phyloP scores from a whole-genome alignment of 2,113 vertebrate genomes.

The Diphyllodes magnificus region DNA sequence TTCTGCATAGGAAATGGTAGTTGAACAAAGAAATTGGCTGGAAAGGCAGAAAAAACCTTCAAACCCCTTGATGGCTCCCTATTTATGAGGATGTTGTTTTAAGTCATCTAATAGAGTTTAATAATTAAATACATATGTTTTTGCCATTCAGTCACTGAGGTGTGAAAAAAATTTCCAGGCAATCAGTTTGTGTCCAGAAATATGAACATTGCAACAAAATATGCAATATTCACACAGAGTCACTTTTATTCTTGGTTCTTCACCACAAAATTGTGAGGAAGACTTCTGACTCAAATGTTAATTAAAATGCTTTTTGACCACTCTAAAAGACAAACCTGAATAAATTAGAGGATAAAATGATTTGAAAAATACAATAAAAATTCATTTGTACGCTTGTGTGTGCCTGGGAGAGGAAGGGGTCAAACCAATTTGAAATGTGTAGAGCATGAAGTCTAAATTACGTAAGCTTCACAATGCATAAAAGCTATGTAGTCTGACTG shows the following conservation, averaged over 20 bases:
- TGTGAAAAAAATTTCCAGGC: background rate
- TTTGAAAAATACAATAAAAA: background rate
- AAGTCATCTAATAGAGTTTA: background rate
- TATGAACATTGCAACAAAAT: background rate
- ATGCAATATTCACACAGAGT: background rate
- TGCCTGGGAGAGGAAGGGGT: background rate
- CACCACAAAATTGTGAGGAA: background rate
- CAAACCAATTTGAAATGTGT: constrained; percentile 47
- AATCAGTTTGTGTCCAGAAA: background rate
- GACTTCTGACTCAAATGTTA: background rate
- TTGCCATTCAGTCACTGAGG: background rate
- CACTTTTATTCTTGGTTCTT: background rate
- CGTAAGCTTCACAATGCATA: constrained; percentile 2
- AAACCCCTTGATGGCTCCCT: background rate
- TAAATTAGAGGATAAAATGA: constrained; percentile 7
- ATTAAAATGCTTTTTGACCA: background rate
- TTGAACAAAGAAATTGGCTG: background rate
- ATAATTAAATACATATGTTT: background rate
- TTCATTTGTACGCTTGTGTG: background rate
- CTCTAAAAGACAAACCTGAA: background rate
- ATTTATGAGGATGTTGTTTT: background rate
- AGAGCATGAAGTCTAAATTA: constrained; percentile 18
- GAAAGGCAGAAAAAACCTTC: background rate
- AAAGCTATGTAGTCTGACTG: background rate
- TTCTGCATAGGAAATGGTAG: background rate